phyloP scores from a whole-genome alignment of 2,888 invertebrate genomes.

The Acrocyrtus sp. region DNA sequence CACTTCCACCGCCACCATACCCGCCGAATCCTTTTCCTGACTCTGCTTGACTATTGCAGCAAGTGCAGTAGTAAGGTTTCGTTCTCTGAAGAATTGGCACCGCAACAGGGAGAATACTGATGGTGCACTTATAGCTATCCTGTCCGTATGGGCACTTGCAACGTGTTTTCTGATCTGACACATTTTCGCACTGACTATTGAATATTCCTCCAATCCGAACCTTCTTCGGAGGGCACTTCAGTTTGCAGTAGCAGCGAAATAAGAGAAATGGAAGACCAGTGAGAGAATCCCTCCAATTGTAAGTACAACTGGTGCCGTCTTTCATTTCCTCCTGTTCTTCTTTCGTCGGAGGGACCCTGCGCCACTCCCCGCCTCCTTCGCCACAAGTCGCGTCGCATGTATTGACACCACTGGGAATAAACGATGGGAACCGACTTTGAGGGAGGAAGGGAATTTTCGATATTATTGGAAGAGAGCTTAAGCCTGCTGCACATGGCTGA shows the following conservation, averaged over 20 bases:
- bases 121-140: slow-evolving; percentile 17
- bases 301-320: slow-evolving; percentile 19
- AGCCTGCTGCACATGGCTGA: slow-evolving; percentile 25
- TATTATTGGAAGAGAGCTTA: slow-evolving; percentile 15
- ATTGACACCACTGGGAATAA: slow-evolving; percentile 31
- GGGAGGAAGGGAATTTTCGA: slow-evolving; percentile 18
- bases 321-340: slow-evolving; percentile 13
- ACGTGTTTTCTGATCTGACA: slow-evolving; percentile 17
- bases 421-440: slow-evolving; percentile 5
- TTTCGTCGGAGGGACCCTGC: slow-evolving; percentile 11
- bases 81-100: slow-evolving; percentile 16
- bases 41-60: background rate
- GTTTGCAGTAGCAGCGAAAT: slow-evolving; percentile 25
- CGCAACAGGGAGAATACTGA: slow-evolving; percentile 17
- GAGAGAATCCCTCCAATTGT: slow-evolving; percentile 26
- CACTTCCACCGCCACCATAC: background rate
- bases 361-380: background rate
- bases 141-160: slow-evolving; percentile 37
- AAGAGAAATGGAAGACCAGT: slow-evolving; percentile 20
- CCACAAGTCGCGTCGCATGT: slow-evolving; percentile 35
- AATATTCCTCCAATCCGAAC: slow-evolving; percentile 13
- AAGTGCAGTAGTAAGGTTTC: slow-evolving; percentile 36
- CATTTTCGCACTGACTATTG: slow-evolving; percentile 28
- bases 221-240: slow-evolving; percentile 17
- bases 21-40: background rate